Conservation (phyloP, 1,140 invertebrate species). For the Drosophila rhopaloa region DNA sequence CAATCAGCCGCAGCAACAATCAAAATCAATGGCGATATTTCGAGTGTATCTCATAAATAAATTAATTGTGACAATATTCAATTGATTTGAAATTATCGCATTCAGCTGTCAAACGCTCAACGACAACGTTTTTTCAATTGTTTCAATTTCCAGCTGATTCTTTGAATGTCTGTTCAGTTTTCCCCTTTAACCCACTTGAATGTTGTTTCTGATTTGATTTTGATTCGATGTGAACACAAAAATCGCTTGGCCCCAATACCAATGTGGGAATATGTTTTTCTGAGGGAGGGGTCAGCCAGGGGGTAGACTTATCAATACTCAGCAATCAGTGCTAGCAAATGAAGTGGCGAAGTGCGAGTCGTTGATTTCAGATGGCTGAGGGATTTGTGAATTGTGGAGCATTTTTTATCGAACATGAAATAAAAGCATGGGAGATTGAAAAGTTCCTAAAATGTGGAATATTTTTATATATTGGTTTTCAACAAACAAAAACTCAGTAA, state of each 20-base stretch:
- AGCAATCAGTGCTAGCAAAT: conserved; percentile 36
- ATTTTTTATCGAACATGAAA: background rate
- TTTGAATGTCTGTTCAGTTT: conserved; percentile 3
- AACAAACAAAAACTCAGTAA: no score
- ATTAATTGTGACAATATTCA: conserved; percentile 83
- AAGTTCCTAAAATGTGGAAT: background rate
- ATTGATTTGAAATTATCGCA: conserved; percentile 83
- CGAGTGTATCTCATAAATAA: conserved; percentile 73
- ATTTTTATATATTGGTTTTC: no score
- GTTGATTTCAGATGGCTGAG: background rate
- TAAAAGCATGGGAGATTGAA: background rate
- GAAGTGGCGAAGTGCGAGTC: conserved; percentile 24
- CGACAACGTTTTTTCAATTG: conserved; percentile 61
- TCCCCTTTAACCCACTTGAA: conserved; percentile 28
- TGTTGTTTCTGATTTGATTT: conserved; percentile 45
- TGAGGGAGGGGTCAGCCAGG: background rate
- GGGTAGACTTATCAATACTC: conserved; percentile 20
- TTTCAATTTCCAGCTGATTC: conserved; percentile 50
- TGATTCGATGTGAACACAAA: conserved; percentile 43
- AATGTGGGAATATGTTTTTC: conserved; percentile 13
- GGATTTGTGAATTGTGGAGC: background rate
- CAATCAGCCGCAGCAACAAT: conserved; percentile 22
- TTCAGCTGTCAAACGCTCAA: conserved; percentile 69
- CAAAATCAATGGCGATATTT: conserved; percentile 38
- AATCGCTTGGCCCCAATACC: conserved; percentile 34